A percentile compares a stretch with the other conserved stretches of the same genome.
Conservation (phyloP, 1,140 invertebrate species). For the Branchinecta lynchi region DNA sequence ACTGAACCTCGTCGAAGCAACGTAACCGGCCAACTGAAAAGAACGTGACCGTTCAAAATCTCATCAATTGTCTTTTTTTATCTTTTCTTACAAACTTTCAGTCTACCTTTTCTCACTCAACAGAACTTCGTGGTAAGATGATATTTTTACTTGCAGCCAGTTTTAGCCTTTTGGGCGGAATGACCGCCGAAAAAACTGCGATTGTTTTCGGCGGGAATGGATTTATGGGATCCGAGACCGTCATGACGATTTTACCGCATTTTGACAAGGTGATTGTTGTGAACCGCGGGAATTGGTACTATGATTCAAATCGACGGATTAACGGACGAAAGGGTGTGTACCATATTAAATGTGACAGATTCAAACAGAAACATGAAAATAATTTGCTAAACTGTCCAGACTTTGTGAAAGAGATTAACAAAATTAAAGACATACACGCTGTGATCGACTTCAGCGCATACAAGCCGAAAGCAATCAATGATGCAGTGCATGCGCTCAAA, state of each 20-base stretch:
- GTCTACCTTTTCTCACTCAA: too few relatives aligned
- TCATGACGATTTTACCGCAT: conserved; percentile 27
- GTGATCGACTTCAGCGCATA: conserved; percentile 37
- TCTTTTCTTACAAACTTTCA: too few relatives aligned
- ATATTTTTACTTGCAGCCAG: not conserved
- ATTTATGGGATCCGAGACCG: conserved; percentile 33
- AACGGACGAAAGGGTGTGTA: conserved; percentile 25
- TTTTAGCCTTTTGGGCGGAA: not conserved
- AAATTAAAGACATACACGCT: conserved; percentile 29
- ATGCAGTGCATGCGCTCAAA: conserved; percentile 28
- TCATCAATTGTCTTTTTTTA: too few relatives aligned
- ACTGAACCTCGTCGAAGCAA: too few relatives aligned
- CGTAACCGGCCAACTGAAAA: too few relatives aligned
- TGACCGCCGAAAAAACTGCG: conserved; percentile 23
- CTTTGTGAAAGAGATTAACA: conserved; percentile 26
- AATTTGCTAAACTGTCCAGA: conserved; percentile 25
- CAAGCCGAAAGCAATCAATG: conserved; percentile 28
- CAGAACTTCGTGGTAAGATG: not conserved
- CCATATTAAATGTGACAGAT: not conserved
- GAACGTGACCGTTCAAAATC: too few relatives aligned
- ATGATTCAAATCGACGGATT: conserved; percentile 31
- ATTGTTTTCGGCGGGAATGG: conserved; percentile 37
- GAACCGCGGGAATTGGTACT: conserved; percentile 37
- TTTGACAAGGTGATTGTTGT: conserved; percentile 29
- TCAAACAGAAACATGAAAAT: not conserved